Conservation (phyloP, 2,797 vertebrate genomes). For the Xenentodon cancila region DNA sequence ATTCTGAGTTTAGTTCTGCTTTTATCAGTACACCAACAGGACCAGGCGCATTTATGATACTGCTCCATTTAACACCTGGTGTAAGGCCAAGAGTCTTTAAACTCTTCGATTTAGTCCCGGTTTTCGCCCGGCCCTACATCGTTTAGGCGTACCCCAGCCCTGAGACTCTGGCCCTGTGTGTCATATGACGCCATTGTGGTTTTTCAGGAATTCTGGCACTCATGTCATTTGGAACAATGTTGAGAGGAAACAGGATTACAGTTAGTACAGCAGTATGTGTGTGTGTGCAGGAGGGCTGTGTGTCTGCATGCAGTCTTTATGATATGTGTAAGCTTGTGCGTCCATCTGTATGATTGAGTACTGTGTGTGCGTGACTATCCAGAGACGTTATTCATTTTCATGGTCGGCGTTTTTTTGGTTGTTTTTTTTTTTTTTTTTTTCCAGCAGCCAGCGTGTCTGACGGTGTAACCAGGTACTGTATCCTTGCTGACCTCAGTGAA, state of each 20-base stretch:
- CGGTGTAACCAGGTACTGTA: conserved; percentile 67
- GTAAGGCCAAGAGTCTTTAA: conserved; percentile 18
- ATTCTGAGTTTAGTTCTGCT: conserved; percentile 39
- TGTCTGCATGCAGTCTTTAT: neutral
- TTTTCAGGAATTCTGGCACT: conserved; percentile 54
- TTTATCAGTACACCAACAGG: conserved; percentile 38
- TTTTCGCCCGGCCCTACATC: conserved; percentile 52
- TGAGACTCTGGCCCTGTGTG: conserved; percentile 28
- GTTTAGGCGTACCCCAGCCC: conserved; percentile 44
- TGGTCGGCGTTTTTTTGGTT: conserved; percentile 40
- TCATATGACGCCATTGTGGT: conserved; percentile 65
- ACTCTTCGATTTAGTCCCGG: conserved; percentile 32
- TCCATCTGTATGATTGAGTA: conserved; percentile 50
- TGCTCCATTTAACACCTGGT: conserved; percentile 28
- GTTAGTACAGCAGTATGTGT: conserved; percentile 26
- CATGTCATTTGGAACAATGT: conserved; percentile 48
- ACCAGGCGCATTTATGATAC: conserved; percentile 8
- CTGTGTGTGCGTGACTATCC: conserved; percentile 41
- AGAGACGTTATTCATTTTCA: conserved; percentile 64
- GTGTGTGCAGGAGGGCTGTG: neutral
- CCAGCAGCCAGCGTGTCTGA: conserved; percentile 55
- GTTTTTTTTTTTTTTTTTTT: conserved; percentile 74
- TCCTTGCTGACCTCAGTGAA: conserved; percentile 64
- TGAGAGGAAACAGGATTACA: conserved; percentile 27
- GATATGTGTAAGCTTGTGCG: conserved; percentile 18